phyloP scores from a whole-genome alignment of 2,797 vertebrate species.

The Halcyon badia region DNA sequence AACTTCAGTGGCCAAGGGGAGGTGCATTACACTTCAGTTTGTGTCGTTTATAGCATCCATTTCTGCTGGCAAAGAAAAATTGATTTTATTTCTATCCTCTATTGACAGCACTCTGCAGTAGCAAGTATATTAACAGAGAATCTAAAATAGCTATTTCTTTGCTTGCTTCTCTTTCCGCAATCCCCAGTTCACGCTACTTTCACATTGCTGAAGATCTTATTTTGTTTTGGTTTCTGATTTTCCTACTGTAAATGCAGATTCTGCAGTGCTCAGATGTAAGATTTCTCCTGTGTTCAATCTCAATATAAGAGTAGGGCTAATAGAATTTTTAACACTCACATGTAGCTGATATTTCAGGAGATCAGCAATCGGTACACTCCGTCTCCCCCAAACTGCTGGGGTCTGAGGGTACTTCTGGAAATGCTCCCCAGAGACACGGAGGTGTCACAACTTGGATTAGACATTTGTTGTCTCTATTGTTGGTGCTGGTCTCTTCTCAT shows the following conservation, averaged over 20 bases:
- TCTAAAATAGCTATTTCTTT: not conserved
- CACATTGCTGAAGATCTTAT: not conserved
- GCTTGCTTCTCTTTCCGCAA: not conserved
- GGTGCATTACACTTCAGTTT: not conserved
- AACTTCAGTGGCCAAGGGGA: not conserved
- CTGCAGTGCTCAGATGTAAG: not conserved
- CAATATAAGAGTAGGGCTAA: not conserved
- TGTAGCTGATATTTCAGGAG: not conserved
- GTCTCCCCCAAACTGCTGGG: not conserved
- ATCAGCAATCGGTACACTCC: fast-evolving
- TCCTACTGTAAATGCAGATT: not conserved
- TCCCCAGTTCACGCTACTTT: not conserved
- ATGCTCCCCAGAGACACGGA: not conserved
- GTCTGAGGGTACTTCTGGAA: not conserved
- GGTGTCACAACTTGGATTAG: not conserved
- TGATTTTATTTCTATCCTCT: not conserved
- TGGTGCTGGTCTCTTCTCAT: too few species aligned
- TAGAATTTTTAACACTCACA: fast-evolving
- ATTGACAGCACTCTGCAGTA: not conserved
- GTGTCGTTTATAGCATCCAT: not conserved
- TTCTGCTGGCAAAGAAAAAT: not conserved
- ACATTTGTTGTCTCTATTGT: not conserved
- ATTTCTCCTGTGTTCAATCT: not conserved
- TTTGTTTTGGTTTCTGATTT: not conserved
- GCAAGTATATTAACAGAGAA: not conserved